Percentiles rank a stretch among this genome's conserved stretches.
Evolutionary conservation across 2,888 invertebrate species (phyloP).

Genomic region (Dryadula phaetusa): DNA sequence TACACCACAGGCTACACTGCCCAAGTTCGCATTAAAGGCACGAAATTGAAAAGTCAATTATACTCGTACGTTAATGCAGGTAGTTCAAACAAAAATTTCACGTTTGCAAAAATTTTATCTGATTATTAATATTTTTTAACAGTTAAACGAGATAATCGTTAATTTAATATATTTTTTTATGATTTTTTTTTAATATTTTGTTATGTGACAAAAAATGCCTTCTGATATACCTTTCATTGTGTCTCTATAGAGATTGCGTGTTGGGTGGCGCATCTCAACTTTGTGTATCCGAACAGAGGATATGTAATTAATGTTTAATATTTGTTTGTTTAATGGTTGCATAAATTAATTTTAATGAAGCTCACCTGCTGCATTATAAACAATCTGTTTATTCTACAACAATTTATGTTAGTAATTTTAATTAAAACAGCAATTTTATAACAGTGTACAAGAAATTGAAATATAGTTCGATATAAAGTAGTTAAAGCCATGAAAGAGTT

Average conservation of each 20-base stretch:
- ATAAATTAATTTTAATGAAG: conserved; percentile 22
- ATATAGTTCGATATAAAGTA: neutral
- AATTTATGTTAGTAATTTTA: conserved; percentile 10
- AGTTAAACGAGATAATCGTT: neutral
- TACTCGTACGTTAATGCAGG: conserved; percentile 36
- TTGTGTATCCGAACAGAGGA: neutral
- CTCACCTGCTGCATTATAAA: conserved; percentile 14
- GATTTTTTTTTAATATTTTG: neutral
- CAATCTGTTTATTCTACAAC: conserved; percentile 11
- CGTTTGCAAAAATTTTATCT: conserved; percentile 8
- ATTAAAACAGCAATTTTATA: conserved; percentile 9
- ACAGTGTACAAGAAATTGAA: neutral
- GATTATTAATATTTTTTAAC: conserved; percentile 13
- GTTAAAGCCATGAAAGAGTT: neutral
- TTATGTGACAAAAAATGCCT: no score
- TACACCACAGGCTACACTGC: conserved; percentile 63
- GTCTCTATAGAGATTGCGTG: neutral
- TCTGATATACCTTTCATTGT: no score
- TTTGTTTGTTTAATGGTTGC: conserved; percentile 5
- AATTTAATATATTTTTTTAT: neutral
- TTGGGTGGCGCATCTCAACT: neutral
- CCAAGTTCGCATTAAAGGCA: conserved; percentile 36
- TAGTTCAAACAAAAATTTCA: conserved; percentile 25
- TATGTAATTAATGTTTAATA: neutral
- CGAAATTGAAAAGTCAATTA: conserved; percentile 45